Base-by-base conservation (phyloP, 92 coral and sea anemone genomes). In the Phenganax subtilis region DNA sequence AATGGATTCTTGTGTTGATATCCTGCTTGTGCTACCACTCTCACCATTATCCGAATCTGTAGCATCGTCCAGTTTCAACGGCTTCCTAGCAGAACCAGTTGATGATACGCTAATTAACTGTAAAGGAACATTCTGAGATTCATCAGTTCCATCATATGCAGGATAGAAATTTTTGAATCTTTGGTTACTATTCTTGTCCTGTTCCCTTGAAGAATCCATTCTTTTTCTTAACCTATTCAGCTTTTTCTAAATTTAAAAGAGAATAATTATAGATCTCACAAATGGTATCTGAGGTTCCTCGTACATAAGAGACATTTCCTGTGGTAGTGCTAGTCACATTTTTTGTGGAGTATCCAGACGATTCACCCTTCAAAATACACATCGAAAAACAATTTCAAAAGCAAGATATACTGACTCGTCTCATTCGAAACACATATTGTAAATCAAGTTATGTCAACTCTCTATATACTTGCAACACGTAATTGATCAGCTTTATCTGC, bases 31-130 rank as follows among this genome's bases (percentile, higher is more conserved):
- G 10, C 55, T 69, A 59, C 16, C 47, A 0, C 30, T 29, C 11
- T 76, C 69, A 44, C 60, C 81, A 8, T 31, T 8, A 17, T 44
- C 81, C 6, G 65, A 55, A 27, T 75, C 65, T 0, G 52, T n/a
- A 8, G 28, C 10, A 11, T 60, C 81, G 44, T 69, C 60, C 11
- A 12, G 11, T 76, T 76, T 76, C 81, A 60, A 65, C 1, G 80
- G 71, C 44, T 76, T 76, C 27, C 44, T 76, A 37, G 47, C 47
- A 44, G 81, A 76, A 57, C 60, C 81, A 14, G 69, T 57, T 6
- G 81, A 31, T 17, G 81, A 76, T 59, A 76, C 55, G 6, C 69
- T 76, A 12, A 9, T 59, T 4, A 76, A 17, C 58, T 76, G 9
- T 55, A 76, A 76, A 8, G 81, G 81, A 58, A 29, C 54, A 76